Evolutionary conservation across 2,797 vertebrate genomes (phyloP).

Genomic region (Saxicola maurus): DNA sequence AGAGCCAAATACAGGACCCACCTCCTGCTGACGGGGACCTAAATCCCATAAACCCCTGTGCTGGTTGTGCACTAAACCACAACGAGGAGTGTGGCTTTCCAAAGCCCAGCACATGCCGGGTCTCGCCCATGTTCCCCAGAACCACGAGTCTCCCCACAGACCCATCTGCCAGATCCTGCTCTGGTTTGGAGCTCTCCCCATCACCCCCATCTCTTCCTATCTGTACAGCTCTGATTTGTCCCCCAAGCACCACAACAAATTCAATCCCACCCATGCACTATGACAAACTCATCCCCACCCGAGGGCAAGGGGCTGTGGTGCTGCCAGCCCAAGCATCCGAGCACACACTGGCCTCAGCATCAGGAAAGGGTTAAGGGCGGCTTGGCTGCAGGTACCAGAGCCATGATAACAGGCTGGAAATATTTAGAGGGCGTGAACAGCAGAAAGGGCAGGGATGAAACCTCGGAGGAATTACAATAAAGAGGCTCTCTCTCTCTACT

Average conservation of each 20-base stretch:
- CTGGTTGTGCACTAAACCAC: not conserved
- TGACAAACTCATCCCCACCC: not conserved
- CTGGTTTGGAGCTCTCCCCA: not conserved
- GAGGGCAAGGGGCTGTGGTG: too few species aligned
- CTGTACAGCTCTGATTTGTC: not conserved
- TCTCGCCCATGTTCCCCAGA: not conserved
- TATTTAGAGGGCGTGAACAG: conserved; percentile 52
- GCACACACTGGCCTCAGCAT: accelerated
- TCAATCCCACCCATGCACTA: not conserved
- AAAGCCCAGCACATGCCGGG: too few species aligned
- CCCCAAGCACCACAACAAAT: not conserved
- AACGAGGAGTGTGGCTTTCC: accelerated
- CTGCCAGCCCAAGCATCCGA: accelerated
- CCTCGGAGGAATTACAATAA: conserved; percentile 14
- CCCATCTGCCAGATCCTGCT: accelerated
- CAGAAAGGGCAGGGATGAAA: conserved; percentile 47
- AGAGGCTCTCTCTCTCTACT: not conserved
- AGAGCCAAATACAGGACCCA: not conserved
- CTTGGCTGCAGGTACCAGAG: conserved; percentile 55
- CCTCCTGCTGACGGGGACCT: accelerated
- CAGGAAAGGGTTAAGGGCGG: conserved; percentile 45
- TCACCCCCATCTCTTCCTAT: not conserved
- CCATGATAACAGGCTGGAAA: conserved; percentile 60
- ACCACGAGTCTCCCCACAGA: accelerated
- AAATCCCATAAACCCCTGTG: not conserved